A percentile compares a stretch with the other conserved stretches of the same genome.
Conservation (phyloP, 2,888 invertebrate genomes). For the Mechanitis messenoides region DNA sequence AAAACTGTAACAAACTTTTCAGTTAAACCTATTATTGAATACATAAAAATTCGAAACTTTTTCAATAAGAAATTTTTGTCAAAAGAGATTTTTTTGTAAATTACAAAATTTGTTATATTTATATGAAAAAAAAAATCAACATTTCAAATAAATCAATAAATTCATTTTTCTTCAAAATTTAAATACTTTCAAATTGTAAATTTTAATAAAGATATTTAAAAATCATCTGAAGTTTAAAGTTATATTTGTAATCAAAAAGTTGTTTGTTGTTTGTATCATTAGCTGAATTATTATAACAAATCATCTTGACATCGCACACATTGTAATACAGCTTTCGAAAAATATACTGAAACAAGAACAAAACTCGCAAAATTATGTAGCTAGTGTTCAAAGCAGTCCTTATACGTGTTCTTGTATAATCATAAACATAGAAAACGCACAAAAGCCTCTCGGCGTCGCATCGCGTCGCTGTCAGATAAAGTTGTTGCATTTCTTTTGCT, state of each 20-base stretch:
- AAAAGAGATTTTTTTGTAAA: too few relatives aligned
- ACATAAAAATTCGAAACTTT: too few relatives aligned
- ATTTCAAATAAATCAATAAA: too few relatives aligned
- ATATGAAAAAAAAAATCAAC: too few relatives aligned
- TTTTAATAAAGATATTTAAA: too few relatives aligned
- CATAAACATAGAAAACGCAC: conserved; percentile 76
- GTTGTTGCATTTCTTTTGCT: conserved; percentile 74
- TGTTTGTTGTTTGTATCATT: conserved; percentile 4
- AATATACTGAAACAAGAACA: conserved; percentile 58
- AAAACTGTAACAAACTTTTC: too few relatives aligned
- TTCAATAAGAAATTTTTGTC: too few relatives aligned
- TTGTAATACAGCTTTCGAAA: conserved; percentile 34
- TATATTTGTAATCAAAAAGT: neutral
- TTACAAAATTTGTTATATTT: too few relatives aligned
- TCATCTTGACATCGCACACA: conserved; percentile 25
- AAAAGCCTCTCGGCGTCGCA: conserved; percentile 71
- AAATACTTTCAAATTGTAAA: too few relatives aligned
- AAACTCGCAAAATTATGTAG: conserved; percentile 56
- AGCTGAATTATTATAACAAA: conserved; percentile 15
- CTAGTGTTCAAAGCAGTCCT: conserved; percentile 69
- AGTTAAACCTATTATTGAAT: too few relatives aligned
- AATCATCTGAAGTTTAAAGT: neutral
- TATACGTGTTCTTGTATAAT: conserved; percentile 73
- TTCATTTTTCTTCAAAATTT: too few relatives aligned
- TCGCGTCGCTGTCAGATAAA: conserved; percentile 74